These are phyloP conservation scores for Elgaria multicarinata DNA, from an alignment of 2,113 vertebrate species.

Conservation along the genomic window DNA sequence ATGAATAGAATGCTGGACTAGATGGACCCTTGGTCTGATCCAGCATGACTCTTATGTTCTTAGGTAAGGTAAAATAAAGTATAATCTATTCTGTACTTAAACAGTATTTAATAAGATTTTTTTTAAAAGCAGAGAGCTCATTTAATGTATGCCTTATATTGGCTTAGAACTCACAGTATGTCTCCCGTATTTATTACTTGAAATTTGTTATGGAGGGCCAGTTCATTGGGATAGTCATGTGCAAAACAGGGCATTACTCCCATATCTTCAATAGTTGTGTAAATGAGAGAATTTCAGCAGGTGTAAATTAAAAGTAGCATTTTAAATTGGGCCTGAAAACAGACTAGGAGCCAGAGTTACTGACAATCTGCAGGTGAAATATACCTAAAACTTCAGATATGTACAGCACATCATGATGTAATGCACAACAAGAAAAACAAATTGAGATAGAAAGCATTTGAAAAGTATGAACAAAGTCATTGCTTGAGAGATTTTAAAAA, in stretches of 20 bases:
- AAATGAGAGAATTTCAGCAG: not conserved
- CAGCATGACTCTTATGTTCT: too few species aligned
- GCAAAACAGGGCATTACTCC: not conserved
- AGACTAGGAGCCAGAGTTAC: too few species aligned
- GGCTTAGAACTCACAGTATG: not conserved
- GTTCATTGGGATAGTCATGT: not conserved
- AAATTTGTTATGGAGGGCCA: not conserved
- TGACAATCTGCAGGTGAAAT: too few species aligned
- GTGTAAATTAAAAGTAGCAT: not conserved
- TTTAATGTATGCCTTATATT: conserved; percentile 17
- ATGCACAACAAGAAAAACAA: too few species aligned
- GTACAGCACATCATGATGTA: too few species aligned
- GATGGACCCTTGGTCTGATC: too few species aligned
- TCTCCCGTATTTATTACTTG: not conserved
- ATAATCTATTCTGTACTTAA: not conserved
- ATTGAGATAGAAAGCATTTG: too few species aligned
- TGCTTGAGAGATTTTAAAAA: too few species aligned
- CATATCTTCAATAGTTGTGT: not conserved
- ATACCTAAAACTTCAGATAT: too few species aligned
- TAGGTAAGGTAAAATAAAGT: conserved; percentile 21
- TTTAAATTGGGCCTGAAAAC: too few species aligned
- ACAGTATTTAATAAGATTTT: not conserved
- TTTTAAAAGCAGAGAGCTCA: not conserved
- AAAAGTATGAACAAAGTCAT: too few species aligned
- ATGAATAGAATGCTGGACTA: too few species aligned